Conservation (phyloP, 2,797 vertebrate species). For the Lacerta bilineata region DNA sequence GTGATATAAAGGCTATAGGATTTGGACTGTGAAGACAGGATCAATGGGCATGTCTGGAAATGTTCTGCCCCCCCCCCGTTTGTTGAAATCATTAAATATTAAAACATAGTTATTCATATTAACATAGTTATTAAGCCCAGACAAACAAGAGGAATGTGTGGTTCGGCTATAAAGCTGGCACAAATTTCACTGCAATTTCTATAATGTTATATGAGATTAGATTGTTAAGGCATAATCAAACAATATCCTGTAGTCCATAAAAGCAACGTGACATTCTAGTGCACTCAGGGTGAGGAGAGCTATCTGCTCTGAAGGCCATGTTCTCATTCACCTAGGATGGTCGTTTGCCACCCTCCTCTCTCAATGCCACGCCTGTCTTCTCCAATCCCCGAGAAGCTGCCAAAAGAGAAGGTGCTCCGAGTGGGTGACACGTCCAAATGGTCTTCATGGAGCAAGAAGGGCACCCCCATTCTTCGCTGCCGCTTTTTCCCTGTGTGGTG, state of each 20-base stretch:
- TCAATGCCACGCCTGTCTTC: constrained; percentile 94
- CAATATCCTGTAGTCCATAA: not conserved
- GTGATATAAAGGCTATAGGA: not conserved
- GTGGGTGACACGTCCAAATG: constrained; percentile 97
- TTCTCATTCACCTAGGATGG: constrained; percentile 90
- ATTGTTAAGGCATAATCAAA: not conserved
- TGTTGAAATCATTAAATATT: constrained; percentile 33
- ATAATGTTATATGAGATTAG: not conserved
- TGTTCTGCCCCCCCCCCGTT: not conserved
- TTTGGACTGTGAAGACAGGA: not conserved
- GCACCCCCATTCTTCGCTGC: constrained; percentile 94
- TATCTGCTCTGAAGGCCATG: rapidly evolving
- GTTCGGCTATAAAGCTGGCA: not conserved
- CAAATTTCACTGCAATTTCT: not conserved
- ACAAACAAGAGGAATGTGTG: not conserved
- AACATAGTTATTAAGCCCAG: not conserved
- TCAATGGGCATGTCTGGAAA: not conserved
- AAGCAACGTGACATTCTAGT: not conserved
- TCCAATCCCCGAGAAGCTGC: constrained; percentile 95
- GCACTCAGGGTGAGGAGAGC: not conserved
- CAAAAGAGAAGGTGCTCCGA: constrained; percentile 96
- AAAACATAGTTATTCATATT: not conserved
- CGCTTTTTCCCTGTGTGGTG: constrained; percentile 95
- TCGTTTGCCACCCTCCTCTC: constrained; percentile 95
- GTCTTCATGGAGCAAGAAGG: constrained; percentile 95